phyloP scores from a whole-genome alignment of 2,888 invertebrate species.

The Phorcus lineatus region DNA sequence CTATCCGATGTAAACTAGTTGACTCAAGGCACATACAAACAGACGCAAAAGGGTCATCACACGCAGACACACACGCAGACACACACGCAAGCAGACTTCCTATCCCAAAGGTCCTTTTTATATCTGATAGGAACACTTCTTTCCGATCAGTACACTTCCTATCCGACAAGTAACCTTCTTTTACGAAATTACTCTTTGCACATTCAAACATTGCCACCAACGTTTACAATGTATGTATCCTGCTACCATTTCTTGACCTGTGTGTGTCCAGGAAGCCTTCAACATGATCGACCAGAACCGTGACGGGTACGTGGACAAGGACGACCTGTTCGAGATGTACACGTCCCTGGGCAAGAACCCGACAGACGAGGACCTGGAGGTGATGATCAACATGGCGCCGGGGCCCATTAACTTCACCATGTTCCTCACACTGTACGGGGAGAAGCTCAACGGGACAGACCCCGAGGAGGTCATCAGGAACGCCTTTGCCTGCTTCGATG shows the following conservation, averaged over 20 bases:
- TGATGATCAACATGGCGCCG: constrained; percentile 71
- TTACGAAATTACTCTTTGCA: too few species aligned
- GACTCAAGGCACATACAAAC: too few species aligned
- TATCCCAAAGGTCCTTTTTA: too few species aligned
- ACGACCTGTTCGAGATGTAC: constrained; percentile 70
- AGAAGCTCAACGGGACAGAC: constrained; percentile 72
- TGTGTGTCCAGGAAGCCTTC: constrained; percentile 67
- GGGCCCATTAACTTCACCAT: constrained; percentile 75
- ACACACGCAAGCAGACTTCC: too few species aligned
- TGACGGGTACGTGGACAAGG: constrained; percentile 72
- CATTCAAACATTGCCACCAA: too few species aligned
- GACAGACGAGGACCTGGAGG: constrained; percentile 67
- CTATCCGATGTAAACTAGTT: too few species aligned
- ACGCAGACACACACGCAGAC: too few species aligned
- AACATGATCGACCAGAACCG: constrained; percentile 73
- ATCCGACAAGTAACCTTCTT: too few species aligned
- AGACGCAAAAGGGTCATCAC: too few species aligned
- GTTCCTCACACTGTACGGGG: constrained; percentile 74
- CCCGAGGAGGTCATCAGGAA: constrained; percentile 74
- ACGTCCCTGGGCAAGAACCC: constrained; percentile 73
- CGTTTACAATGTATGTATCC: too few species aligned
- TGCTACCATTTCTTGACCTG: not conserved
- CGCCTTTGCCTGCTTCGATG: constrained; percentile 73
- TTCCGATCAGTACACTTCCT: too few species aligned
- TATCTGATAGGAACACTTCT: too few species aligned